A percentile compares a stretch with the other conserved stretches of the same genome.
phyloP scores from a whole-genome alignment of 2,797 vertebrate species.

The Sebastes goodei region DNA sequence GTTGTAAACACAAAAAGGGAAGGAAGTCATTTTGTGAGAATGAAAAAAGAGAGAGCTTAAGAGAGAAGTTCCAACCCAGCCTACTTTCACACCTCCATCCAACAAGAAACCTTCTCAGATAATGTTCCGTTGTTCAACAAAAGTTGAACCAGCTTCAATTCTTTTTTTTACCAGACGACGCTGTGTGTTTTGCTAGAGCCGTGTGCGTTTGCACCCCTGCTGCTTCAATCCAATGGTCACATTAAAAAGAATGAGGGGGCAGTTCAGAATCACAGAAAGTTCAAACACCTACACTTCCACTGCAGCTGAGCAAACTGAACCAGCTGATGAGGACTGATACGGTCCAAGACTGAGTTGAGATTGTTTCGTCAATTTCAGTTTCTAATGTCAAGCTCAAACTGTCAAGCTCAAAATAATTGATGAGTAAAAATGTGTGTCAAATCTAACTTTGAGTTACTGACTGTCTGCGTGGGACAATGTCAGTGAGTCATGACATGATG shows the following conservation, averaged over 20 bases:
- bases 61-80: not conserved
- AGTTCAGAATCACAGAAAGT: not conserved
- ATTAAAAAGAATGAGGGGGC: not conserved
- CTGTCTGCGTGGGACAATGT: constrained; percentile 12
- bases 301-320: not conserved
- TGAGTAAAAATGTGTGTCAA: not conserved
- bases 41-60: not conserved
- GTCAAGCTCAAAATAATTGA: constrained; percentile 24
- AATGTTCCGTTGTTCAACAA: not conserved
- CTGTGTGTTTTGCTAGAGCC: not conserved
- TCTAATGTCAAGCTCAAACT: not conserved
- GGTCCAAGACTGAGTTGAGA: not conserved
- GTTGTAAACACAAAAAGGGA: not conserved
- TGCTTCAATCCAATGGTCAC: not conserved
- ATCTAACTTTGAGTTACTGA: not conserved
- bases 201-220: not conserved
- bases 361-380: not conserved
- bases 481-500: constrained; percentile 33
- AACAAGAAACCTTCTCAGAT: not conserved
- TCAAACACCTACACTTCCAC: not conserved
- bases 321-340: not conserved
- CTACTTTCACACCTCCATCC: not conserved
- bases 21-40: not conserved
- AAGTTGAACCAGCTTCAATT: not conserved
- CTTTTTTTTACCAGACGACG: not conserved